A percentile compares a stretch with the other conserved stretches of the same genome.
Conservation (phyloP, 2,888 invertebrate genomes). For the Silvanus unidentatus region DNA sequence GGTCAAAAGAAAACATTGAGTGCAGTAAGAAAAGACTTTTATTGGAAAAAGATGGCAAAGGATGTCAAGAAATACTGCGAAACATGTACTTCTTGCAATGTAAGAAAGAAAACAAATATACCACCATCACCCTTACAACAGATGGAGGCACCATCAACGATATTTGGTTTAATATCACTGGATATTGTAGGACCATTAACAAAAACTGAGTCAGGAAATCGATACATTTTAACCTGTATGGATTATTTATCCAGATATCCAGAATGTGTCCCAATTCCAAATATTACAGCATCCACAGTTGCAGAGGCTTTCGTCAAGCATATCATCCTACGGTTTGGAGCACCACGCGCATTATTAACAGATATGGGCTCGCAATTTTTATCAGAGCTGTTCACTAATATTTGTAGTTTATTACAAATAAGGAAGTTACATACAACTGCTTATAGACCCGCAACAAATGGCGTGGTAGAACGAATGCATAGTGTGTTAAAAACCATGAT, state of each 20-base stretch:
- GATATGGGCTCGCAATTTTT: slow-evolving; percentile 29
- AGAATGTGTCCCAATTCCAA: slow-evolving; percentile 28
- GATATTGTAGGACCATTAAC: slow-evolving; percentile 31
- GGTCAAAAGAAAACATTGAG: slow-evolving; percentile 28
- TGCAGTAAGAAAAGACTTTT: slow-evolving; percentile 20
- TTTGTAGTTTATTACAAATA: slow-evolving; percentile 32
- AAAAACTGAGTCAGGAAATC: slow-evolving; percentile 20
- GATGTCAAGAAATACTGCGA: slow-evolving; percentile 23
- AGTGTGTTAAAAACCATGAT: slow-evolving; percentile 27
- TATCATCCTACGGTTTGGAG: slow-evolving; percentile 26
- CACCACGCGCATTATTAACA: slow-evolving; percentile 27
- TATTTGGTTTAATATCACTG: slow-evolving; percentile 24
- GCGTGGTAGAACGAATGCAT: slow-evolving; percentile 31
- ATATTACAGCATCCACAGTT: slow-evolving; percentile 26
- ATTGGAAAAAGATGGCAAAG: slow-evolving; percentile 23
- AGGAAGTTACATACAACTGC: too few relatives aligned
- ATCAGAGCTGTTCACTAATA: slow-evolving; percentile 22
- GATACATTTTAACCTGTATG: slow-evolving; percentile 28
- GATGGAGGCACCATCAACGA: slow-evolving; percentile 15
- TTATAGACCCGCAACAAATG: too few relatives aligned
- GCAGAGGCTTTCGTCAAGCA: slow-evolving; percentile 24
- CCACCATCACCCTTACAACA: slow-evolving; percentile 2
- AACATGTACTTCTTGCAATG: slow-evolving; percentile 26
- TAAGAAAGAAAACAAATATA: slow-evolving; percentile 18
- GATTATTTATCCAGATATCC: slow-evolving; percentile 28